Evolutionary conservation across 2,888 invertebrate genomes (phyloP).

Genomic region (Drosophila gaucha): DNA sequence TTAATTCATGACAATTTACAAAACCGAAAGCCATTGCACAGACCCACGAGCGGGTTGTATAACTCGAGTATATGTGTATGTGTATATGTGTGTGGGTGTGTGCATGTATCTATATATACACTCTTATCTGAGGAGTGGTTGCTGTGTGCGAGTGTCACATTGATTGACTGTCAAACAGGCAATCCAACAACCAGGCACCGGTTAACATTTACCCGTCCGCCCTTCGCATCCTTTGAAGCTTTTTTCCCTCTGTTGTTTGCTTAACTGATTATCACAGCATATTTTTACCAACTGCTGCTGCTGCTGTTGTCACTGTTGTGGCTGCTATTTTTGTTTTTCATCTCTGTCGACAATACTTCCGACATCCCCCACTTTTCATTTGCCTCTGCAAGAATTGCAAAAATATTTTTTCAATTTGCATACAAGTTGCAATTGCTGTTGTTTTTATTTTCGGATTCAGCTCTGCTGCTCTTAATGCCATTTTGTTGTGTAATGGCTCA

Average conservation of each 20-base stretch:
- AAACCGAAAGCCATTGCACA: neutral
- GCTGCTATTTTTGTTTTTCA: no score
- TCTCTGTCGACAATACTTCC: no score
- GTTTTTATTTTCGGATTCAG: slow-evolving; percentile 20
- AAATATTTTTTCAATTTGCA: slow-evolving; percentile 53
- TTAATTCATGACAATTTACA: slow-evolving; percentile 15
- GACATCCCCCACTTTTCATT: no score
- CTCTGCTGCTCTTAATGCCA: slow-evolving; percentile 46
- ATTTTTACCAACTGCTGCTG: slow-evolving; percentile 46
- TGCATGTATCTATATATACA: slow-evolving; percentile 2
- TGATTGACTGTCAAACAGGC: slow-evolving; percentile 60
- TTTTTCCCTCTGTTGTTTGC: slow-evolving; percentile 53
- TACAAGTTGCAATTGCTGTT: slow-evolving; percentile 17
- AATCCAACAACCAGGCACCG: slow-evolving; percentile 10
- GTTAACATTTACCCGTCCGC: no score
- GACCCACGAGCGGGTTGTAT: no score
- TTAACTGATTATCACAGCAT: slow-evolving; percentile 63
- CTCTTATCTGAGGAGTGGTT: no score
- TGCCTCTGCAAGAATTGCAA: no score
- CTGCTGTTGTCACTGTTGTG: no score
- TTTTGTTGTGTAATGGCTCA: slow-evolving; percentile 67
- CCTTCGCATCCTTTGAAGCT: slow-evolving; percentile 13
- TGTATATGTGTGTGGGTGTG: neutral
- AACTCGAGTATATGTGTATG: neutral
- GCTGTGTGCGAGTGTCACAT: slow-evolving; percentile 29